Conservation (phyloP, 1,140 invertebrate genomes). For the Sarcophaga peregrina region DNA sequence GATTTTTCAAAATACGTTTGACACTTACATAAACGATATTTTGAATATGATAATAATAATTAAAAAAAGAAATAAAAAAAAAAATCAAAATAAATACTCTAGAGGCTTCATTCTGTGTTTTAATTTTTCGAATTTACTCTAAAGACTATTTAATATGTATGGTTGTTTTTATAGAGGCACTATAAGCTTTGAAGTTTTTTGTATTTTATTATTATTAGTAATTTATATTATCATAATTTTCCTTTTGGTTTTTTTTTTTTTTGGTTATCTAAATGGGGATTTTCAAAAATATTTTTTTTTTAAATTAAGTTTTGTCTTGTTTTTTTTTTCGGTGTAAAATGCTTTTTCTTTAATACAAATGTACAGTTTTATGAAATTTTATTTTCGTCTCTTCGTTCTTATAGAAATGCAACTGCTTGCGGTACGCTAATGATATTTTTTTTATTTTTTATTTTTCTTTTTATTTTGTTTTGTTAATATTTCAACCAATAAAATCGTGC, state of each 20-base stretch:
- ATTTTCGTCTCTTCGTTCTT: background rate
- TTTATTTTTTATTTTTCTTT: slow-evolving; percentile 8
- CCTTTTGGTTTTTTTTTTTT: background rate
- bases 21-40: too few species aligned
- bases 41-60: too few species aligned
- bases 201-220: slow-evolving; percentile 22
- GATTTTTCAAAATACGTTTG: too few species aligned
- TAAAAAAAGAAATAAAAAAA: too few species aligned
- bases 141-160: slow-evolving; percentile 5
- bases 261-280: background rate
- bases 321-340: slow-evolving; percentile 33
- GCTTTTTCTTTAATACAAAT: slow-evolving; percentile 28
- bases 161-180: slow-evolving; percentile 43
- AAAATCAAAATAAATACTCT: too few species aligned
- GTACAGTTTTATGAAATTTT: slow-evolving; percentile 20
- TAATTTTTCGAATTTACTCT: slow-evolving; percentile 8
- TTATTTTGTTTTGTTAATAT: slow-evolving; percentile 13
- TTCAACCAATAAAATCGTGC: slow-evolving; percentile 6
- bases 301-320: background rate
- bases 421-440: slow-evolving; percentile 40
- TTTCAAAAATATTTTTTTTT: slow-evolving; percentile 14
- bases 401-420: slow-evolving; percentile 28
- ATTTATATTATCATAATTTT: too few species aligned
- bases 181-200: slow-evolving; percentile 43
- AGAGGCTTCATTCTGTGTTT: background rate